Evolutionary conservation across 2,797 vertebrate species (phyloP).

Genomic region (Sebastes dallii): DNA sequence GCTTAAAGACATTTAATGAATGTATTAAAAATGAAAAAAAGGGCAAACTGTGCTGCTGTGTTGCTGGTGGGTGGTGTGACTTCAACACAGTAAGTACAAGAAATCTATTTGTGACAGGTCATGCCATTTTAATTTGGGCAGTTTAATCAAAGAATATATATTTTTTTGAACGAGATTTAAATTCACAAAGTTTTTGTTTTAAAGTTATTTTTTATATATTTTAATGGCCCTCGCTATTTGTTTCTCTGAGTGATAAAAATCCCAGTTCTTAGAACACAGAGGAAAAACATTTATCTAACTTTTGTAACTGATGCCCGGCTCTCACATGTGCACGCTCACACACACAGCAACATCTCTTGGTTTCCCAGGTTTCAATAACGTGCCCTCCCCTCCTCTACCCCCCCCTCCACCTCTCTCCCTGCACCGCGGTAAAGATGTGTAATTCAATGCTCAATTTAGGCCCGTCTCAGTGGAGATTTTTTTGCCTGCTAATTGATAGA

Average conservation of each 20-base stretch:
- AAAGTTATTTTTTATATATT: background rate
- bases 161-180: background rate
- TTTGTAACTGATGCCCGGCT: constrained; percentile 21
- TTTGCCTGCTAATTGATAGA: constrained; percentile 99
- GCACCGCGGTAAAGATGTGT: constrained; percentile 89
- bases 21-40: constrained; percentile 54
- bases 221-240: background rate
- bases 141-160: constrained; percentile 4
- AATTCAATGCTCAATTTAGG: constrained; percentile 98
- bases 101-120: background rate
- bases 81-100: background rate
- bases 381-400: constrained; percentile 44
- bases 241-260: background rate
- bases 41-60: constrained; percentile 6
- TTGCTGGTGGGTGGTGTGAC: background rate
- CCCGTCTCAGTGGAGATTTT: constrained; percentile 94
- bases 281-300: constrained; percentile 27
- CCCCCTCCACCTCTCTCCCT: constrained; percentile 76
- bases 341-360: constrained; percentile 23
- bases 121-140: background rate
- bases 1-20: constrained; percentile 55
- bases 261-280: background rate
- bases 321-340: background rate
- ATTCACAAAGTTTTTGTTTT: background rate
- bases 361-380: constrained; percentile 76